Percentiles rank a stretch among this genome's conserved stretches.
phyloP scores from a whole-genome alignment of 2,888 invertebrate species.

The Nysson spinosus region DNA sequence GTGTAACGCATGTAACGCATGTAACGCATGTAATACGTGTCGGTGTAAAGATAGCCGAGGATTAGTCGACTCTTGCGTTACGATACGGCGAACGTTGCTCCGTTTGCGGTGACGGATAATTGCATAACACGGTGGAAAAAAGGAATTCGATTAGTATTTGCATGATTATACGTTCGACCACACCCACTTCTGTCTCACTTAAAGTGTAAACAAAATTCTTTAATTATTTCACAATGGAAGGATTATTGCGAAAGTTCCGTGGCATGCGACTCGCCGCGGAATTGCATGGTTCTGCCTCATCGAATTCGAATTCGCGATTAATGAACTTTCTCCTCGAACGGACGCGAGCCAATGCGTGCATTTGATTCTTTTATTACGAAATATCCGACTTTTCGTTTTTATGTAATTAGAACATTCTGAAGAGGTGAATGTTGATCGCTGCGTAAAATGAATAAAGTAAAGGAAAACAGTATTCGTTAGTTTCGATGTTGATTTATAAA shows the following conservation, averaged over 20 bases:
- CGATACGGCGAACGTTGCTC: slow-evolving; percentile 10
- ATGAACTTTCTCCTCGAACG: slow-evolving; percentile 46
- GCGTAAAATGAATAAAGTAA: too few relatives aligned
- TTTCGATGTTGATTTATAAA: too few relatives aligned
- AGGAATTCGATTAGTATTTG: slow-evolving; percentile 10
- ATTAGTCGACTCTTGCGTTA: slow-evolving; percentile 8
- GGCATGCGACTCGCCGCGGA: too few relatives aligned
- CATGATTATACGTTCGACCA: too few relatives aligned
- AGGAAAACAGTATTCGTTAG: too few relatives aligned
- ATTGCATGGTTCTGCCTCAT: too few relatives aligned
- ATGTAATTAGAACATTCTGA: too few relatives aligned
- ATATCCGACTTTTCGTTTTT: too few relatives aligned
- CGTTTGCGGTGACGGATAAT: slow-evolving; percentile 14
- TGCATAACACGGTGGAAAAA: slow-evolving; percentile 37
- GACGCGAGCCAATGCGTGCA: too few relatives aligned
- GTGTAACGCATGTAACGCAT: slow-evolving; percentile 3
- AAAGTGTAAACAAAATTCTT: slow-evolving; percentile 28
- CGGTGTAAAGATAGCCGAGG: slow-evolving; percentile 14
- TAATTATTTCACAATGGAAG: slow-evolving; percentile 22
- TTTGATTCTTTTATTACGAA: too few relatives aligned
- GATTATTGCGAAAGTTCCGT: slow-evolving; percentile 3
- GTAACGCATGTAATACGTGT: too few relatives aligned
- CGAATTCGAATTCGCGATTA: slow-evolving; percentile 15
- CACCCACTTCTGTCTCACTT: slow-evolving; percentile 33
- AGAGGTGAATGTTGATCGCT: too few relatives aligned